Conservation (phyloP, 2,888 invertebrate genomes). For the Xanthia togata region DNA sequence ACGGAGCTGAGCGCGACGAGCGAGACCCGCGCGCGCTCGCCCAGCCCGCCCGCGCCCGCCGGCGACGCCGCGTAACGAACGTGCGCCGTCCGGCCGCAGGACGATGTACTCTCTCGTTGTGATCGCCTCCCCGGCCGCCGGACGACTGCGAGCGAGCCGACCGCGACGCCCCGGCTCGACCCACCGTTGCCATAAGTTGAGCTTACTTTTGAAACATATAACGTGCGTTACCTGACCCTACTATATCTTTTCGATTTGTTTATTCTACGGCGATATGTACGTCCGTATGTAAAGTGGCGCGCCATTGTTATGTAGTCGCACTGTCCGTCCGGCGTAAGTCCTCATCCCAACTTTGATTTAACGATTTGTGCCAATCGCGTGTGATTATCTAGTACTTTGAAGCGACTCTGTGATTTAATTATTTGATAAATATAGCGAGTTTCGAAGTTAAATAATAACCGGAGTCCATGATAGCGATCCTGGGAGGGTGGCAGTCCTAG, state of each 20-base stretch:
- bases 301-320: constrained; percentile 46
- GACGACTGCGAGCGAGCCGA: constrained; percentile 31
- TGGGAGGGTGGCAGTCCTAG: constrained; percentile 69
- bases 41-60: constrained; percentile 11
- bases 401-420: constrained; percentile 73
- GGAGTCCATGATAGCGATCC: constrained; percentile 60
- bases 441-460: constrained; percentile 63
- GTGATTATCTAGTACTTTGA: constrained; percentile 70
- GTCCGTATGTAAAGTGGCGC: constrained; percentile 48
- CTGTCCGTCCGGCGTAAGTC: constrained; percentile 59
- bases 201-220: constrained; percentile 49
- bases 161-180: constrained; percentile 9
- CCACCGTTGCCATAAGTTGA: constrained; percentile 46
- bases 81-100: constrained; percentile 46
- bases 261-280: constrained; percentile 39
- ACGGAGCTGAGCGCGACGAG: constrained; percentile 45
- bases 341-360: constrained; percentile 58
- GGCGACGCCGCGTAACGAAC: constrained; percentile 56
- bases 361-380: constrained; percentile 72
- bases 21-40: constrained; percentile 33
- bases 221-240: constrained; percentile 49
- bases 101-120: constrained; percentile 42
- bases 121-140: constrained; percentile 23
- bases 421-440: constrained; percentile 65
- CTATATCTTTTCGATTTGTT: constrained; percentile 51